A percentile compares a stretch with the other conserved stretches of the same genome.
Conservation (phyloP, 2,113 vertebrate species). For the Pongo abelii region DNA sequence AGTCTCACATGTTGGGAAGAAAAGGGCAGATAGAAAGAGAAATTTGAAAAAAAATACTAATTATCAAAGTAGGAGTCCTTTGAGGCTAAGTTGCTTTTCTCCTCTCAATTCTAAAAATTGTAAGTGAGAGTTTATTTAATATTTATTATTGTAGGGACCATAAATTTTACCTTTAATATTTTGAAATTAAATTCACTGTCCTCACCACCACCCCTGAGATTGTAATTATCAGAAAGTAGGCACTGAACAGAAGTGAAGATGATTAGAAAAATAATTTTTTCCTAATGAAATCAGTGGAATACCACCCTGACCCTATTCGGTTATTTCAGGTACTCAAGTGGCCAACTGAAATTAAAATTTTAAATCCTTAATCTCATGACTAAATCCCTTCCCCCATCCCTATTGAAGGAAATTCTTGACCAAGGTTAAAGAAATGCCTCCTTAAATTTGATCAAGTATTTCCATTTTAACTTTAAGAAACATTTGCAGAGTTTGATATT, state of each 20-base stretch:
- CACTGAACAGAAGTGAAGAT: not conserved
- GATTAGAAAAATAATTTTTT: constrained; percentile 13
- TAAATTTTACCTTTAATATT: not conserved
- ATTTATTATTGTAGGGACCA: not conserved
- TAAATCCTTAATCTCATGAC: not conserved
- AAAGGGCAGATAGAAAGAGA: not conserved
- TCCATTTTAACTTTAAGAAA: constrained; percentile 48
- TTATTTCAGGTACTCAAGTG: not conserved
- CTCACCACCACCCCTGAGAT: not conserved
- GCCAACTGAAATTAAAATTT: not conserved
- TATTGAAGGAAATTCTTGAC: constrained; percentile 25
- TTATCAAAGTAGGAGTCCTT: not conserved
- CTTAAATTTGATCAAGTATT: constrained; percentile 45
- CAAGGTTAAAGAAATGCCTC: constrained; percentile 20
- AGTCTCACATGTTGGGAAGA: not conserved
- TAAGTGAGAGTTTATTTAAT: not conserved
- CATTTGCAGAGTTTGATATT: constrained; percentile 30
- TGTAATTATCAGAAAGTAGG: not conserved
- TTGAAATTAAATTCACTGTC: not conserved
- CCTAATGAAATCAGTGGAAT: not conserved
- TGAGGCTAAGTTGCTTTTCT: fast-evolving
- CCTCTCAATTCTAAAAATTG: not conserved
- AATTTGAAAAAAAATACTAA: not conserved
- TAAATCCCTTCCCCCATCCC: not conserved
- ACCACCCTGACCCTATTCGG: not conserved